Evolutionary conservation across 2,888 invertebrate species (phyloP).

Genomic region (Poecilobothrus nobilitatus): DNA sequence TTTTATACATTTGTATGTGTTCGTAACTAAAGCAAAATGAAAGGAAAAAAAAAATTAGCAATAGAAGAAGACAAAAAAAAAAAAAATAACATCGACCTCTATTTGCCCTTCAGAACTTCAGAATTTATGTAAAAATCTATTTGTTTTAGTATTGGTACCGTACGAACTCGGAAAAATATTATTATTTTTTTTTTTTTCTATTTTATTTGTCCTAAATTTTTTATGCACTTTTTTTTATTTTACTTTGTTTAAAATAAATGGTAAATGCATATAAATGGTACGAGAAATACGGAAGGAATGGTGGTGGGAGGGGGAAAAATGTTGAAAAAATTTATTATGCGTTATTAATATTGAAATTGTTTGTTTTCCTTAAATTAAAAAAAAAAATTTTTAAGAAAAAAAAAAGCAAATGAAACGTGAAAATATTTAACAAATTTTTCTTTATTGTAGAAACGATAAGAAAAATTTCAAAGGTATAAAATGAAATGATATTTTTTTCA

Average conservation of each 20-base stretch:
- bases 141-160: neutral
- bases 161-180: neutral
- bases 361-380: too few relatives aligned
- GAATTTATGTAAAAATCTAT: neutral
- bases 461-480: too few relatives aligned
- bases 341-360: neutral
- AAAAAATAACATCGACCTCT: constrained; percentile 17
- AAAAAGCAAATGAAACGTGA: too few relatives aligned
- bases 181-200: neutral
- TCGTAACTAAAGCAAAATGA: neutral
- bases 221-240: neutral
- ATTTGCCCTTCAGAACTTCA: constrained; percentile 17
- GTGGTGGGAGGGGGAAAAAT: too few relatives aligned
- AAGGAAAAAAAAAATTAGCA: neutral
- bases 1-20: neutral
- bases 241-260: neutral
- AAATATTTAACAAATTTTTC: too few relatives aligned
- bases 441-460: too few relatives aligned
- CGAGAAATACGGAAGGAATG: too few relatives aligned
- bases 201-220: neutral
- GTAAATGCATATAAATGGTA: neutral
- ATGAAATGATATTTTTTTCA: too few relatives aligned
- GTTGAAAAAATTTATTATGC: neutral
- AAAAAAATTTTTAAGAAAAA: too few relatives aligned
- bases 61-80: too few relatives aligned